Base-by-base conservation (phyloP, 1,140 invertebrate genomes). In the Pseudomyrmex pallidus region DNA sequence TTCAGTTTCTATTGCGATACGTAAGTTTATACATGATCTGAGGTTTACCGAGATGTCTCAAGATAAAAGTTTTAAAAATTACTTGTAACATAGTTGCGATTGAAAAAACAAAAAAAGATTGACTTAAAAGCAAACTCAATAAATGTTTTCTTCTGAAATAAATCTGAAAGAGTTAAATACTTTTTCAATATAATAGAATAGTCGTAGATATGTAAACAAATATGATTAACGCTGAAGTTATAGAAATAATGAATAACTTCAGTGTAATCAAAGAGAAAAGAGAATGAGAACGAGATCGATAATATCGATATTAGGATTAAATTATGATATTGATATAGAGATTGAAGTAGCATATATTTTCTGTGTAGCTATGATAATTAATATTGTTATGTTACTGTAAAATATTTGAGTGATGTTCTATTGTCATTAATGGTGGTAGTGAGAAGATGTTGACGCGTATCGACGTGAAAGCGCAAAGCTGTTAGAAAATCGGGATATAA, bases 381-480 rank as follows among this genome's bases (percentile, higher is more conserved):
- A 72, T 57, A 2, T n/a, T 59, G 20, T 48, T 20, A 70, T 48
- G 56, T 80, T 80, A 8, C 7, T 52, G 17, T 77, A 35, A 50
- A 70, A 46, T n/a, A 70, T 44, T 78, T 44, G 59, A 7, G 25
- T 56, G 9, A 20, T 10, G 25, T 52, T 15, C 17, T 59, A 9
- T 66, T 66, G 25, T n/a, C 35, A 20, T 85, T 22, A 48, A 54
- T 22, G 61, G 56, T 66, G 59, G 3, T 66, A 62, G n/a, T 61
- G 56, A 68, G 10, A 80, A 82, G 63, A 83, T 77, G 61, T 87
- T 76, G 70, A 85, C 86, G 85, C 54, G 82, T 85, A 78, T 84
- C 82, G 82, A 84, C 82, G 82, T 84, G 82, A 84, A 86, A 77
- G 66, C 66, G 78, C 74, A 68, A 78, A 80, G 74, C 74, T 67